phyloP scores from a whole-genome alignment of 2,113 vertebrate genomes.

The Pristiophorus japonicus region DNA sequence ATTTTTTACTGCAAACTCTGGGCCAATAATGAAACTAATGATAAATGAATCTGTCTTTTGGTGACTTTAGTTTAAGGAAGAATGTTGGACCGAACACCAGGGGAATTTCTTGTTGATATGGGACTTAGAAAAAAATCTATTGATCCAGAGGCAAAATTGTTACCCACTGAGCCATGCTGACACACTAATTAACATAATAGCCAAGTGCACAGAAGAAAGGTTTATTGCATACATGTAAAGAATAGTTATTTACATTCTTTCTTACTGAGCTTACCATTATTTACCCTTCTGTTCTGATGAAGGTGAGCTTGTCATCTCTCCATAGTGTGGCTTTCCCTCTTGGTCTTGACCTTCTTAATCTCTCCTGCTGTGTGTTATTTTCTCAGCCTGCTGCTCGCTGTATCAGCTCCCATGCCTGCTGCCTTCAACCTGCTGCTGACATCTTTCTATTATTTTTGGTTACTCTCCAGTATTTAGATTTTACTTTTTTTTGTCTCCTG shows the following conservation, averaged over 20 bases:
- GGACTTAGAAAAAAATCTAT: background rate
- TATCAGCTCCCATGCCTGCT: background rate
- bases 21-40: too few relatives aligned
- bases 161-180: background rate
- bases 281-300: background rate
- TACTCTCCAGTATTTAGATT: background rate
- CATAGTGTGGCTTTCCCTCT: background rate
- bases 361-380: background rate
- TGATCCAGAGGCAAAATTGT: background rate
- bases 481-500: background rate
- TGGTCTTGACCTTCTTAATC: background rate
- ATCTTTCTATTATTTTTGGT: background rate
- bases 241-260: background rate
- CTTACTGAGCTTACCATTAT: background rate
- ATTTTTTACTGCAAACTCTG: too few relatives aligned
- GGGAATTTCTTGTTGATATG: background rate
- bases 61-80: background rate
- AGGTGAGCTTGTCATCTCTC: background rate
- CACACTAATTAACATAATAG: background rate
- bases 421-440: background rate
- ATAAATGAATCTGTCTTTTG: background rate
- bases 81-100: background rate
- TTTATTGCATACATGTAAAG: background rate
- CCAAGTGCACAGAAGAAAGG: background rate
- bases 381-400: background rate